These are phyloP conservation scores for Centropus unirufus DNA, from an alignment of 2,113 vertebrate genomes.

Conservation along the genomic window DNA sequence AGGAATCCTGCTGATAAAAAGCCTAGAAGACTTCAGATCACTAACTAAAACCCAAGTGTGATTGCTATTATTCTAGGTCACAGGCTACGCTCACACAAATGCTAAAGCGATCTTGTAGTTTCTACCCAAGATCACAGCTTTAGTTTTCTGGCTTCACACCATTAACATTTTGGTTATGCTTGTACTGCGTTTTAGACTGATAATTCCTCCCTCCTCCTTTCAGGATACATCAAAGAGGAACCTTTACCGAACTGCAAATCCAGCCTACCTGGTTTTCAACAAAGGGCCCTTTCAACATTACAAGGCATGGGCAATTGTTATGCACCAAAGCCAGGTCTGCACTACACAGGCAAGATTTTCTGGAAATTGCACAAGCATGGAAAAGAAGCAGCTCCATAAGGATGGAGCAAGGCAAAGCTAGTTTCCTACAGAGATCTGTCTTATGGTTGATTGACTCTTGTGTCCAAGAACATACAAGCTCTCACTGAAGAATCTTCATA, in stretches of 20 bases:
- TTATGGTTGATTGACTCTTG: background rate
- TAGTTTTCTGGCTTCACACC: background rate
- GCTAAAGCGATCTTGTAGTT: background rate
- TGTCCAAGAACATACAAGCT: background rate
- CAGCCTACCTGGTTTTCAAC: background rate
- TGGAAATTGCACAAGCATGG: background rate
- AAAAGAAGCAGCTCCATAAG: background rate
- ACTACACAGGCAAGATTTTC: background rate
- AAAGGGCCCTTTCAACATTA: background rate
- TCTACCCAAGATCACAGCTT: background rate
- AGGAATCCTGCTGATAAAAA: background rate
- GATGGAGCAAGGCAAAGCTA: background rate
- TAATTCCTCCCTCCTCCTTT: background rate
- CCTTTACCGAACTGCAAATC: background rate
- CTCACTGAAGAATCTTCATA: background rate
- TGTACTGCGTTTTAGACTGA: background rate
- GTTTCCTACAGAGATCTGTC: background rate
- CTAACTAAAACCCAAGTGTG: background rate
- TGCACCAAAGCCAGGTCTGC: background rate
- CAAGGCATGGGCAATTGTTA: background rate
- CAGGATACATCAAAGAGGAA: background rate
- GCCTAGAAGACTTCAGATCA: background rate
- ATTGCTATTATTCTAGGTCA: background rate
- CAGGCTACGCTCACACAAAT: background rate
- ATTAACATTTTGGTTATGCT: background rate